Evolutionary conservation across 2,113 vertebrate genomes (phyloP).

Genomic region (Lamprotornis superbus): DNA sequence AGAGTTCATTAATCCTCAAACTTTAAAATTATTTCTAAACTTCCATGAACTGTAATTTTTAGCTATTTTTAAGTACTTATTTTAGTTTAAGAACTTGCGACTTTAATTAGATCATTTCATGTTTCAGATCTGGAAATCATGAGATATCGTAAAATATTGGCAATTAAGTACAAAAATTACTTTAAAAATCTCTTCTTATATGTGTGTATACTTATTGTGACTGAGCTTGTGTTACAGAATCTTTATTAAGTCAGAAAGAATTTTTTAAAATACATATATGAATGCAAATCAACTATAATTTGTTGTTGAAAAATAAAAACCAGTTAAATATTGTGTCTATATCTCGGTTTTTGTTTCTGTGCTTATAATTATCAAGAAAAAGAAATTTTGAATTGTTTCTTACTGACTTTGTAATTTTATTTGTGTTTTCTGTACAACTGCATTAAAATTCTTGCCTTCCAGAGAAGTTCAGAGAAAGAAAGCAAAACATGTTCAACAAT

Average conservation of each 20-base stretch:
- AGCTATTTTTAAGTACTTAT: neutral
- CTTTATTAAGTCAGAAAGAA: neutral
- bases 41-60: neutral
- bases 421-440: neutral
- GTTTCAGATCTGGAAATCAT: neutral
- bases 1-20: neutral
- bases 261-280: neutral
- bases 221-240: neutral
- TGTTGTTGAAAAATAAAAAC: neutral
- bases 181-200: neutral
- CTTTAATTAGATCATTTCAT: neutral
- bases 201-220: rapidly evolving
- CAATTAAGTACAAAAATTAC: neutral
- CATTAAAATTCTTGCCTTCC: neutral
- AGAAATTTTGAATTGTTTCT: neutral
- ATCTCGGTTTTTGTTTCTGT: neutral
- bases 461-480: neutral
- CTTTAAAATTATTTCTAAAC: neutral
- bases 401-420: neutral
- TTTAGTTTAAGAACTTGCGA: neutral
- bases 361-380: neutral
- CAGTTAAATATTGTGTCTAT: neutral
- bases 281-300: neutral
- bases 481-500: neutral
- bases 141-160: neutral